These are phyloP conservation scores for Ganaspis sp. DNA, from an alignment of 1,140 invertebrate species.

Conservation along the genomic window DNA sequence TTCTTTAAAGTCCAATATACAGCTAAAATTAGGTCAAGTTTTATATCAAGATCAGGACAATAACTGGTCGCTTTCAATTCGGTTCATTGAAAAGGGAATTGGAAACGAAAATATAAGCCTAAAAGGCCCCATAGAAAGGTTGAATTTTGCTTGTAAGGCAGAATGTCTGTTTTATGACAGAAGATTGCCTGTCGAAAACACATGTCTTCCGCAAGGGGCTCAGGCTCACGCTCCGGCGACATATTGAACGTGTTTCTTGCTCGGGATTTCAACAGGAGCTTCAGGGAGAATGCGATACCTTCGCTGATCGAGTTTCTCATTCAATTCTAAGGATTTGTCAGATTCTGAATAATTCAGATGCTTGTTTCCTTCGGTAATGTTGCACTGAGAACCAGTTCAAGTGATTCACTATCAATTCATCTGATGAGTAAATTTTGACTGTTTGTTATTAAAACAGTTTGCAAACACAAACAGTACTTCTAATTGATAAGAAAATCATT, in stretches of 20 bases:
- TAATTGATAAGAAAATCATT: too few relatives aligned
- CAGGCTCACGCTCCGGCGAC: background rate
- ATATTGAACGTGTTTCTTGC: conserved; percentile 28
- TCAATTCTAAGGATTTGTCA: conserved; percentile 11
- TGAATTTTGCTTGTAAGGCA: conserved; percentile 35
- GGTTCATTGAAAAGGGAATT: background rate
- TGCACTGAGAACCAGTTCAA: background rate
- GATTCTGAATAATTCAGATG: conserved; percentile 19
- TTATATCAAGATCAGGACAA: background rate
- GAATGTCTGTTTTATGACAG: conserved; percentile 48
- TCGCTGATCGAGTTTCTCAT: conserved; percentile 12
- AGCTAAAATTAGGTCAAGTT: background rate
- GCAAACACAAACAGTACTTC: too few relatives aligned
- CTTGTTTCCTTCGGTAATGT: background rate
- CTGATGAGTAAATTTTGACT: background rate
- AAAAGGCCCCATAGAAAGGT: background rate
- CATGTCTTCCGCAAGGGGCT: conserved; percentile 28
- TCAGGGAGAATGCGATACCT: conserved; percentile 6
- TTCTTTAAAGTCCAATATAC: background rate
- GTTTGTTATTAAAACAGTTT: too few relatives aligned
- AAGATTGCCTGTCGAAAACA: conserved; percentile 56
- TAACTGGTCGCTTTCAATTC: background rate
- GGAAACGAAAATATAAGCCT: background rate
- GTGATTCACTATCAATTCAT: background rate
- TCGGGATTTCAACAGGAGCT: background rate